A percentile compares a stretch with the other conserved stretches of the same genome.
Conservation (phyloP, 2,797 vertebrate species). For the Momotus momota region DNA sequence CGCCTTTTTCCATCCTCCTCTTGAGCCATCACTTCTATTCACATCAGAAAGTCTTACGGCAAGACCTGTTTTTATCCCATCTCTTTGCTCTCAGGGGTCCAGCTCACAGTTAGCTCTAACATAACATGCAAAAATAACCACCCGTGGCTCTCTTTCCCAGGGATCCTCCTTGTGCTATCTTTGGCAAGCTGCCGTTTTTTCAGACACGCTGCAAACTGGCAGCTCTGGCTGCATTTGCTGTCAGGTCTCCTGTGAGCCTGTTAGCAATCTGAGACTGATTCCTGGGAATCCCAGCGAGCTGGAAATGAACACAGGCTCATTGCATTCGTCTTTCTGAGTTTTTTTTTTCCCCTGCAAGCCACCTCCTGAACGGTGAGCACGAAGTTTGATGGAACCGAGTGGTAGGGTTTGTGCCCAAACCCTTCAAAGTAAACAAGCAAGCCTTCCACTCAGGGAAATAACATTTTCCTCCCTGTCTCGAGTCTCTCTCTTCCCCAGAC, state of each 20-base stretch:
- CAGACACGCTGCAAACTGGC: not conserved
- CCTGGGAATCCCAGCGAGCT: not conserved
- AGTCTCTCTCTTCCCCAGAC: not conserved
- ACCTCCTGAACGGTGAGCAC: not conserved
- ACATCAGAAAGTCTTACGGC: conserved; percentile 2
- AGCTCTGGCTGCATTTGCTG: not conserved
- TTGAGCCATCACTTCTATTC: conserved; percentile 33
- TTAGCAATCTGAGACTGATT: not conserved
- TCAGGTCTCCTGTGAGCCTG: not conserved
- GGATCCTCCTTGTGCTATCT: not conserved
- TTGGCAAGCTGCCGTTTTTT: not conserved
- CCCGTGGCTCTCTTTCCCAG: not conserved
- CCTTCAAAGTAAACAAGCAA: not conserved
- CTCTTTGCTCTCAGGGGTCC: not conserved
- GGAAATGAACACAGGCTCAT: not conserved
- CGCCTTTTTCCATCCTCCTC: not conserved
- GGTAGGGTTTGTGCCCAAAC: not conserved
- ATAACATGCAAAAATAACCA: not conserved
- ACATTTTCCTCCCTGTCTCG: not conserved
- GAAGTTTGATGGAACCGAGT: not conserved
- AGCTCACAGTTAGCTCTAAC: not conserved
- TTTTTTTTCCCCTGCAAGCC: not conserved
- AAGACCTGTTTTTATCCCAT: not conserved
- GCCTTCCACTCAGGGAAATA: not conserved
- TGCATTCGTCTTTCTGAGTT: not conserved